Conservation (phyloP, 2,797 vertebrate species). For the Trematomus bernacchii region DNA sequence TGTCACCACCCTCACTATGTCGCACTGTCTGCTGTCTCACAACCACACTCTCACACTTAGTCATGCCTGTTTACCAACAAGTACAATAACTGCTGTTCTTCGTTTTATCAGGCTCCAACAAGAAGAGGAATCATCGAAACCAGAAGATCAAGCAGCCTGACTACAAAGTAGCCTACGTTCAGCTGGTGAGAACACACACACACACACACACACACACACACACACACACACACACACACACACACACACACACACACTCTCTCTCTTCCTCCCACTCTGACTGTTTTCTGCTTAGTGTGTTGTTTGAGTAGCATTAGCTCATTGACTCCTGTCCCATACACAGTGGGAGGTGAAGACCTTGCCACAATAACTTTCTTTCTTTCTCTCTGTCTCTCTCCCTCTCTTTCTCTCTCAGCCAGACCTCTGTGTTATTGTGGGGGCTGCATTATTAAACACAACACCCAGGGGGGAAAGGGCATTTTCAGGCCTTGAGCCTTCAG, state of each 20-base stretch:
- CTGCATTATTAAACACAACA: constrained; percentile 56
- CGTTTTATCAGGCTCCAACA: constrained; percentile 84
- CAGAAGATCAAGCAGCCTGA: constrained; percentile 92
- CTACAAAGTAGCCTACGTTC: constrained; percentile 96
- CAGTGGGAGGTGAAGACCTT: too few species aligned
- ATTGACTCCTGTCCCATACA: constrained; percentile 38
- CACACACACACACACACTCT: neutral
- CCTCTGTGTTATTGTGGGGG: constrained; percentile 19
- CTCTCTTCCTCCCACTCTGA: constrained; percentile 11
- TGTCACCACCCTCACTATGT: constrained; percentile 6
- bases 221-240: neutral
- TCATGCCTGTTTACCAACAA: constrained; percentile 15
- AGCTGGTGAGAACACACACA: constrained; percentile 90
- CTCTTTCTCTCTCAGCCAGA: neutral
- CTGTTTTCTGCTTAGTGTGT: constrained; percentile 41
- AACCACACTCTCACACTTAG: neutral
- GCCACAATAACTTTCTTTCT: too few species aligned
- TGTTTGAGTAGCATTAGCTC: constrained; percentile 47
- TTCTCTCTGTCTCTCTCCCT: neutral
- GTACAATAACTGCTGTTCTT: constrained; percentile 19
- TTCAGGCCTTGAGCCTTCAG: constrained; percentile 18
- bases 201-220: constrained; percentile 25
- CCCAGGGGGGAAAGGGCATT: constrained; percentile 9
- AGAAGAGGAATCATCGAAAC: constrained; percentile 91
- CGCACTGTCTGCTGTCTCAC: neutral